phyloP scores from a whole-genome alignment of 2,113 vertebrate species.

The Oryctolagus cuniculus region DNA sequence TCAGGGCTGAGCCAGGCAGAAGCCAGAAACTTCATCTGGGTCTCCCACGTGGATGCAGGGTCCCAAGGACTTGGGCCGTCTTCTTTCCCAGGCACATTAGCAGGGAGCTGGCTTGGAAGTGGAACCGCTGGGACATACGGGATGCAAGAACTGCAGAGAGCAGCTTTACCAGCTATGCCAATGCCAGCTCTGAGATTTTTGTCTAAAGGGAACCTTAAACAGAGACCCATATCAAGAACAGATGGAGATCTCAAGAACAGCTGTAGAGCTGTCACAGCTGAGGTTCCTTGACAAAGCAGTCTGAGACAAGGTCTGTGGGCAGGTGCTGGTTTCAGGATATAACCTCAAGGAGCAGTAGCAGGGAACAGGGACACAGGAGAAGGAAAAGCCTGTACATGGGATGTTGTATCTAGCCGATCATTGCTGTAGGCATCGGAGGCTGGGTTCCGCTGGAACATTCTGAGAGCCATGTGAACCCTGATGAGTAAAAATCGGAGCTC shows the following conservation, averaged over 20 bases:
- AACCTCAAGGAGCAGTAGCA: background rate
- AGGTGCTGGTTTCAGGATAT: background rate
- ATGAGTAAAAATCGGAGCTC: accelerated
- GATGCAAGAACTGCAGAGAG: too few relatives aligned
- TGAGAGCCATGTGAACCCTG: background rate
- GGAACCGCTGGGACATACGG: too few relatives aligned
- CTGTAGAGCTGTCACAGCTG: background rate
- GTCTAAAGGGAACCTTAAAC: background rate
- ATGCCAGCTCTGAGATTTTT: background rate
- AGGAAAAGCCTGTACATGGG: too few relatives aligned
- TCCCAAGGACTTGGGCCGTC: too few relatives aligned
- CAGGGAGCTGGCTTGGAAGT: too few relatives aligned
- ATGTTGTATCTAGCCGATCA: background rate
- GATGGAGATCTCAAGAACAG: background rate
- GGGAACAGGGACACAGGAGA: background rate
- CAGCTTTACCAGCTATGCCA: too few relatives aligned
- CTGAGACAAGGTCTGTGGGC: background rate
- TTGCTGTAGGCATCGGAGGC: background rate
- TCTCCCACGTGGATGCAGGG: too few relatives aligned
- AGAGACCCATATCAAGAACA: background rate
- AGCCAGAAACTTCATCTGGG: too few relatives aligned
- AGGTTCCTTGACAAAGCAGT: background rate
- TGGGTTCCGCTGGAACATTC: background rate
- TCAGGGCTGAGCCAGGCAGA: too few relatives aligned
- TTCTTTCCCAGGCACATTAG: too few relatives aligned